These are phyloP conservation scores for Elmis aenea DNA, from an alignment of 2,888 invertebrate species.

Conservation along the genomic window DNA sequence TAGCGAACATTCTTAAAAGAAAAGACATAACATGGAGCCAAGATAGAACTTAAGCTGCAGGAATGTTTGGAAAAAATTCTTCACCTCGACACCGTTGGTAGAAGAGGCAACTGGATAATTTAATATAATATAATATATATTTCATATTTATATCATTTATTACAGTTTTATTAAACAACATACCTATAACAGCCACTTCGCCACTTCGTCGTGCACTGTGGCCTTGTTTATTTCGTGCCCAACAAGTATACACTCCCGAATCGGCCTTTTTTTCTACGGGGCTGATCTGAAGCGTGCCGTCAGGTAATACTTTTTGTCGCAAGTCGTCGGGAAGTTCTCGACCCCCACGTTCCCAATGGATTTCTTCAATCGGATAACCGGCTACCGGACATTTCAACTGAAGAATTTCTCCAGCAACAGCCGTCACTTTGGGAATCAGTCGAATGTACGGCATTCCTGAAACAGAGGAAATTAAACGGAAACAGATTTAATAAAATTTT, in stretches of 20 bases:
- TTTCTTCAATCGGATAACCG: constrained; percentile 75
- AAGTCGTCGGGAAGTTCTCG: constrained; percentile 73
- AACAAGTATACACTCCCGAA: constrained; percentile 76
- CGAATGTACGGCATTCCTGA: constrained; percentile 74
- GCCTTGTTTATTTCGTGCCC: constrained; percentile 72
- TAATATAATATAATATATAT: too few species aligned
- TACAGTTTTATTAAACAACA: too few species aligned
- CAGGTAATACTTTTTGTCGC: constrained; percentile 66
- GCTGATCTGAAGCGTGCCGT: constrained; percentile 69
- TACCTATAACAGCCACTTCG: constrained; percentile 74
- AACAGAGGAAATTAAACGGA: constrained; percentile 16
- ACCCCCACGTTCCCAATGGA: constrained; percentile 73
- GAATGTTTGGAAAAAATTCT: too few species aligned
- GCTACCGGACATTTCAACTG: constrained; percentile 76
- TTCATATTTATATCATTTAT: too few species aligned
- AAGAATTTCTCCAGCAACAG: constrained; percentile 71
- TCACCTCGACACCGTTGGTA: too few species aligned
- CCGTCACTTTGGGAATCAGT: constrained; percentile 74
- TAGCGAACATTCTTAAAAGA: too few species aligned
- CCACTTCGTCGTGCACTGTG: constrained; percentile 68
- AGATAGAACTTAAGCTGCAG: too few species aligned
- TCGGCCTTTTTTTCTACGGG: constrained; percentile 71
- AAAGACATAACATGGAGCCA: too few species aligned
- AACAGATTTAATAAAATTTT: not conserved
- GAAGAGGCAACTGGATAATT: too few species aligned